phyloP scores from a whole-genome alignment of 2,113 vertebrate genomes.

The Galeopterus variegatus region DNA sequence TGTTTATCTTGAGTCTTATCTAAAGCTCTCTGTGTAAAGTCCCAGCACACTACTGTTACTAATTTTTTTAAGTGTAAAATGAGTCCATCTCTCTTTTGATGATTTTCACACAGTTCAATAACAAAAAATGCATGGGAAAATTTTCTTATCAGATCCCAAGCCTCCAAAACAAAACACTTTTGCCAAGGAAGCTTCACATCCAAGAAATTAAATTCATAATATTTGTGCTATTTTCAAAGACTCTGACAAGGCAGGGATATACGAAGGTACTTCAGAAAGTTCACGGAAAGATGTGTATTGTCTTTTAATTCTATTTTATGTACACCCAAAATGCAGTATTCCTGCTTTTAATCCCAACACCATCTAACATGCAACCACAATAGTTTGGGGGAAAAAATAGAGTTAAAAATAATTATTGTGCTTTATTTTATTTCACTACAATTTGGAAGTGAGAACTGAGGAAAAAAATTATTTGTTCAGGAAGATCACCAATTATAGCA shows the following conservation, averaged over 20 bases:
- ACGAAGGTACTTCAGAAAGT: too few relatives aligned
- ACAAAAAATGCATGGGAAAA: not conserved
- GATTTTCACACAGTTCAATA: not conserved
- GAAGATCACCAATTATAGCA: not conserved
- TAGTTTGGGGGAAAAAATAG: not conserved
- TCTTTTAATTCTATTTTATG: too few relatives aligned
- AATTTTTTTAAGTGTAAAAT: constrained; percentile 60
- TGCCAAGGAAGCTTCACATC: not conserved
- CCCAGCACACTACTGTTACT: not conserved
- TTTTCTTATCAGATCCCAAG: not conserved
- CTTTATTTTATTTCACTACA: not conserved
- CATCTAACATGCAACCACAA: not conserved
- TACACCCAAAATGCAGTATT: not conserved
- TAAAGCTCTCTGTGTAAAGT: not conserved
- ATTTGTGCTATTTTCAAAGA: constrained; percentile 1
- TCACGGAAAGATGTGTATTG: too few relatives aligned
- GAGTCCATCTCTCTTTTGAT: not conserved
- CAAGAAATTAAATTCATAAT: not conserved
- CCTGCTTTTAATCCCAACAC: not conserved
- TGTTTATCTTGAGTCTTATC: not conserved
- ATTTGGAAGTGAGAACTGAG: not conserved
- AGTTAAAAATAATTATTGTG: constrained; percentile 47
- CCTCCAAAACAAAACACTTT: constrained; percentile 33
- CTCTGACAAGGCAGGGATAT: not conserved
- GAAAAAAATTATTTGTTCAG: not conserved